Conservation (phyloP, 2,113 vertebrate genomes). For the Daphoenositta chrysoptera region DNA sequence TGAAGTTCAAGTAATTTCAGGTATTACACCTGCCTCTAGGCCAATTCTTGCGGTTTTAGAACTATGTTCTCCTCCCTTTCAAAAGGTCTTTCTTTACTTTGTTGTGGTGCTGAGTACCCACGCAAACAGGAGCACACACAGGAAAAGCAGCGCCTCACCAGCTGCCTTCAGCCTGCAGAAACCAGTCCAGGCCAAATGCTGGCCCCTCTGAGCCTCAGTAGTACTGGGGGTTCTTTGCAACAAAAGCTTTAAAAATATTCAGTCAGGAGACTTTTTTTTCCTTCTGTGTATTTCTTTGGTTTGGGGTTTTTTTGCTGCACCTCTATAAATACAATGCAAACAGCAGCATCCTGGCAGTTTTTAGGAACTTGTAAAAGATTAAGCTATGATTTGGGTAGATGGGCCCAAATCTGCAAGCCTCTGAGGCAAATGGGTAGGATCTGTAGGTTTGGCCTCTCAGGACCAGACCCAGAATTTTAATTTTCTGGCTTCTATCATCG, state of each 20-base stretch:
- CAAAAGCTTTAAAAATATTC: neutral
- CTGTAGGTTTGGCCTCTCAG: neutral
- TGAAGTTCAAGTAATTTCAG: constrained; percentile 21
- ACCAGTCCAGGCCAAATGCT: neutral
- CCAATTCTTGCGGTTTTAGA: constrained; percentile 40
- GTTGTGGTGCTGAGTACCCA: neutral
- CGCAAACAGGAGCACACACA: accelerated
- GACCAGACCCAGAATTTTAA: neutral
- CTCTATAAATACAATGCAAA: neutral
- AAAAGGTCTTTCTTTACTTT: neutral
- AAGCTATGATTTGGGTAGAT: neutral
- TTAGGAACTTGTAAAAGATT: neutral
- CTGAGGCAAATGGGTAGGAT: neutral
- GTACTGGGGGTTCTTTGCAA: neutral
- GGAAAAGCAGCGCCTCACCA: neutral
- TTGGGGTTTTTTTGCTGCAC: neutral
- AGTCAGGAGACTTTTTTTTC: neutral
- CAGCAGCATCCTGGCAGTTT: neutral
- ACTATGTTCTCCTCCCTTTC: neutral
- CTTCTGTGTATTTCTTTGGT: neutral
- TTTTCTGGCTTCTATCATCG: neutral
- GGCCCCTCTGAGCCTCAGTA: neutral
- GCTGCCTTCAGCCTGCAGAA: neutral
- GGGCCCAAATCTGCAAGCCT: neutral
- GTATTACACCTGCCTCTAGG: constrained; percentile 8